Evolutionary conservation across 2,797 vertebrate species (phyloP).

Genomic region (Sandelia bainsii): DNA sequence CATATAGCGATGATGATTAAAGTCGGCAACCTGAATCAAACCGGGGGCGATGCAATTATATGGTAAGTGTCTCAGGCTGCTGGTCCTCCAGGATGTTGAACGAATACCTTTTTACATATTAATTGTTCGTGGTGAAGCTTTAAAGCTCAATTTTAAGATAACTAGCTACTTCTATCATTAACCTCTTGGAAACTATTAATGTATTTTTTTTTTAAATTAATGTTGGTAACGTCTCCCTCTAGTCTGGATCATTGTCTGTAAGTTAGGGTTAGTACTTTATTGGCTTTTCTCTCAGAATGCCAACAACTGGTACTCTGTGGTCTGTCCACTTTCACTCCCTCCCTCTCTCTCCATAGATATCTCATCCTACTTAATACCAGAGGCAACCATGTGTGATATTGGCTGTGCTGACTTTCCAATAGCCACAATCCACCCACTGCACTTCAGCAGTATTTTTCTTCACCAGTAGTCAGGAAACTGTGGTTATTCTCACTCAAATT

Average conservation of each 20-base stretch:
- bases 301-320: conserved; percentile 28
- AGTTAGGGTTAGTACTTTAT: conserved; percentile 42
- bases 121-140: no score
- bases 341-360: conserved; percentile 52
- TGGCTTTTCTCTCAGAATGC: conserved; percentile 22
- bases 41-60: not conserved
- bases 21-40: not conserved
- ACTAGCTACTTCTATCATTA: no score
- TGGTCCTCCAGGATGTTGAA: not conserved
- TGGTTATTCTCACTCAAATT: conserved; percentile 39
- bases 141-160: no score
- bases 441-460: conserved; percentile 46
- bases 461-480: conserved; percentile 52
- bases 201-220: conserved; percentile 13
- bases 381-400: conserved; percentile 78
- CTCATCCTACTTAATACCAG: conserved; percentile 70
- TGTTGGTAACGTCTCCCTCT: conserved; percentile 18
- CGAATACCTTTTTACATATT: conserved; percentile 4
- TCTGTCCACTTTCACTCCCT: conserved; percentile 41
- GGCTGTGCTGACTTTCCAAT: conserved; percentile 64
- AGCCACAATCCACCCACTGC: conserved; percentile 56
- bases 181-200: not conserved
- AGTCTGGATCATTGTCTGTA: conserved; percentile 4
- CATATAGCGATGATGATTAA: no score
- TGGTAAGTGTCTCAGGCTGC: no score